A percentile compares a stretch with the other conserved stretches of the same genome.
Evolutionary conservation across 2,113 vertebrate species (phyloP).

Genomic region (Rhynchomys soricoides): DNA sequence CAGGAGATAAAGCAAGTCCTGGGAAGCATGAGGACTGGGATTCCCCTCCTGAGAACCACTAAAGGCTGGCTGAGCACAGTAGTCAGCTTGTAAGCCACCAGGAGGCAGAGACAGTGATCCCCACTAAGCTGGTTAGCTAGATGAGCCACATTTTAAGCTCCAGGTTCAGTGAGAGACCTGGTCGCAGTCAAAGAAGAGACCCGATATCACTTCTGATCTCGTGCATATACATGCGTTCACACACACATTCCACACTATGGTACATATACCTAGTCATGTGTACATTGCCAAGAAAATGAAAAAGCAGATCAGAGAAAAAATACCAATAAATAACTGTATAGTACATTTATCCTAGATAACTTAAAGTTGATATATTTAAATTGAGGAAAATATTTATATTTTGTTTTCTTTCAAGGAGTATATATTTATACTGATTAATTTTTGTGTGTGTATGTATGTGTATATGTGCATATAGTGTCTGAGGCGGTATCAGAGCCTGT

Average conservation of each 20-base stretch:
- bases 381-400: not conserved
- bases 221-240: not conserved
- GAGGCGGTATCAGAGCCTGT: not conserved
- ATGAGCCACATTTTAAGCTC: not conserved
- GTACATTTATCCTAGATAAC: not conserved
- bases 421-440: not conserved
- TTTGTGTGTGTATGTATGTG: not conserved
- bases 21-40: not conserved
- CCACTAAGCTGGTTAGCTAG: not conserved
- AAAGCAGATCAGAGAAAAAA: not conserved
- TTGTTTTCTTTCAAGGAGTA: constrained; percentile 7
- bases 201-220: not conserved
- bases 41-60: not conserved
- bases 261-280: not conserved
- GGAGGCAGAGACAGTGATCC: not conserved
- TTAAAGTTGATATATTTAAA: not conserved
- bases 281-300: not conserved
- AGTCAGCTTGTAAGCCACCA: not conserved
- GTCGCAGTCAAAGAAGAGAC: not conserved
- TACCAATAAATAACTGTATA: not conserved
- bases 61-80: not conserved
- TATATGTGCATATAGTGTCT: not conserved
- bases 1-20: not conserved
- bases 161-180: not conserved
- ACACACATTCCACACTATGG: not conserved